Conservation (phyloP, 2,113 vertebrate genomes). For the Ginglymostoma cirratum region DNA sequence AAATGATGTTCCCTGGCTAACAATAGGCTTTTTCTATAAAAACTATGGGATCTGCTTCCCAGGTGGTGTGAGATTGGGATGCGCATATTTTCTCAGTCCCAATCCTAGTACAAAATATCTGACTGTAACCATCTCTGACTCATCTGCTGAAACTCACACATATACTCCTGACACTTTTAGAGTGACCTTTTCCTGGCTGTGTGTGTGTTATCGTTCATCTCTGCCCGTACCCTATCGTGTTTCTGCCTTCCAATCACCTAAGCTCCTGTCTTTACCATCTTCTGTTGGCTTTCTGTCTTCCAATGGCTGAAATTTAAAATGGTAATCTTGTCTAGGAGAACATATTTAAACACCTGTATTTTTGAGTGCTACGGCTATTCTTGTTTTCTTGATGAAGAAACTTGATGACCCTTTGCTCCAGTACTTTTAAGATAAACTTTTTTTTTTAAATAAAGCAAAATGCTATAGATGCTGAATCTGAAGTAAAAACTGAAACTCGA, state of each 20-base stretch:
- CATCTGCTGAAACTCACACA: neutral
- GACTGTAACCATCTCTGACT: neutral
- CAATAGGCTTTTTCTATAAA: neutral
- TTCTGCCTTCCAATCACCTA: neutral
- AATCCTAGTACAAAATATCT: neutral
- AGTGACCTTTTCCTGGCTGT: neutral
- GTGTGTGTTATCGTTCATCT: neutral
- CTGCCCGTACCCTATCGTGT: neutral
- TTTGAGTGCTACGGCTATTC: too few relatives aligned
- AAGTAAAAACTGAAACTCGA: too few relatives aligned
- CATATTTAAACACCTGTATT: neutral
- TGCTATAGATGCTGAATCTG: too few relatives aligned
- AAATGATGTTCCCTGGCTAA: neutral
- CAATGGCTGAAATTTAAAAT: neutral
- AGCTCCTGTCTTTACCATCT: neutral
- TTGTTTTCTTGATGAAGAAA: too few relatives aligned
- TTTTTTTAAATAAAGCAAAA: too few relatives aligned
- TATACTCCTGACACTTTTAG: neutral
- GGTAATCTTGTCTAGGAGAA: neutral
- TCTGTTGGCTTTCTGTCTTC: neutral
- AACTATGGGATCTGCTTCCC: neutral
- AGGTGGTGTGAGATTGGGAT: neutral
- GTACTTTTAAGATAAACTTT: too few relatives aligned
- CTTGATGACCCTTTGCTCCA: too few relatives aligned
- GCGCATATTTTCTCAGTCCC: neutral